Conservation (phyloP, 2,797 vertebrate genomes). For the Petrocephalus schoutedeni region DNA sequence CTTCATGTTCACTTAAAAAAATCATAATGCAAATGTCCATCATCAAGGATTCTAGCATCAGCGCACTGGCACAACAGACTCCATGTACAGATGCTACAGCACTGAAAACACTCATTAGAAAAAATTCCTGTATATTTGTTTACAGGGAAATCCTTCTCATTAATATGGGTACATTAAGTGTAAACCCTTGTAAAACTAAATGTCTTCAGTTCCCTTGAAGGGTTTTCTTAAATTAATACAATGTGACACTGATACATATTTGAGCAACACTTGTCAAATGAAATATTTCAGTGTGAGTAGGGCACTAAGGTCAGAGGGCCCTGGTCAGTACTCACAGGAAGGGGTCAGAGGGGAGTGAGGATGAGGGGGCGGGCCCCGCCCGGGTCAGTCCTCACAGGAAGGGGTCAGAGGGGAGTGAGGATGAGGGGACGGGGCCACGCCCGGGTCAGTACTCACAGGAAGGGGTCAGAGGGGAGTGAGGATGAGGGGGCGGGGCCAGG, state of each 20-base stretch:
- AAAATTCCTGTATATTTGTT: background rate
- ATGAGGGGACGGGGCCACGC: background rate
- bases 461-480: slow-evolving; percentile 44
- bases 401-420: background rate
- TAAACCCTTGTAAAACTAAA: background rate
- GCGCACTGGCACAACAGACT: too few species aligned
- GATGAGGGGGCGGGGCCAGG: background rate
- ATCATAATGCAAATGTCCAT: too few species aligned
- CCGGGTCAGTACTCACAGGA: slow-evolving; percentile 68
- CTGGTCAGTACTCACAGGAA: too few species aligned
- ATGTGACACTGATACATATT: background rate
- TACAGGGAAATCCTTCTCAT: background rate
- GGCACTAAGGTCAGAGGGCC: background rate
- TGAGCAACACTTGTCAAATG: background rate
- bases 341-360: too few species aligned
- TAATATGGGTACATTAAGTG: background rate
- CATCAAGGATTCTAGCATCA: too few species aligned
- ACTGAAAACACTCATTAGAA: too few species aligned
- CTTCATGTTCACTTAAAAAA: too few species aligned
- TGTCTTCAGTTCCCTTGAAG: background rate
- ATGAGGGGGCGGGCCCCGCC: too few species aligned
- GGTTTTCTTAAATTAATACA: background rate
- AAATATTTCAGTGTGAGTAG: background rate
- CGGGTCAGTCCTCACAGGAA: too few species aligned
- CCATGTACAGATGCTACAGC: too few species aligned